phyloP scores from a whole-genome alignment of 2,113 vertebrate genomes.

The Neogobius melanostomus region DNA sequence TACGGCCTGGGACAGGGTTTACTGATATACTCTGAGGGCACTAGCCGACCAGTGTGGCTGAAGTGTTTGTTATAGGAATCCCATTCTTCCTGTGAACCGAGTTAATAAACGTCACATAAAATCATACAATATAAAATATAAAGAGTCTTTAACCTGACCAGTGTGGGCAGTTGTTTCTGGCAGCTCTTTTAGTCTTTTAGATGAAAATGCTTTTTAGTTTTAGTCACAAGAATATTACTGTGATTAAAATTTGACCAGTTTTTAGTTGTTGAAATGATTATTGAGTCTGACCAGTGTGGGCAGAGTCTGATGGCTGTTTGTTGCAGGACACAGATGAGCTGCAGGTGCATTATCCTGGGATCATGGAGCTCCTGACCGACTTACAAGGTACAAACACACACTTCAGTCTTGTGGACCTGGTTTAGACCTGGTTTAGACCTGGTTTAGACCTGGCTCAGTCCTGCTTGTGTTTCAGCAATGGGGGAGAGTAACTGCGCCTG shows the following conservation, averaged over 20 bases:
- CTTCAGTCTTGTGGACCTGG: neutral
- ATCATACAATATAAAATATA: too few species aligned
- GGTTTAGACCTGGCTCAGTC: neutral
- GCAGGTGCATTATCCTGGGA: slow-evolving; percentile 90
- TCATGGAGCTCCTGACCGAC: slow-evolving; percentile 90
- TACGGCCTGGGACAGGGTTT: slow-evolving; percentile 22
- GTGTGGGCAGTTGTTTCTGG: too few species aligned
- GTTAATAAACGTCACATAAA: too few species aligned
- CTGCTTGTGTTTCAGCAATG: slow-evolving; percentile 81
- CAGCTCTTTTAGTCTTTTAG: too few species aligned
- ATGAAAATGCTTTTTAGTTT: too few species aligned
- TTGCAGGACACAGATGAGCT: slow-evolving; percentile 91
- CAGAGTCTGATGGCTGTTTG: slow-evolving; percentile 6
- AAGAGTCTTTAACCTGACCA: too few species aligned
- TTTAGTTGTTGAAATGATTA: too few species aligned
- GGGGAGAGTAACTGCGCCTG: slow-evolving; percentile 96
- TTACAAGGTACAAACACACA: slow-evolving; percentile 82
- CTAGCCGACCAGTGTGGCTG: neutral
- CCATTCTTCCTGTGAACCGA: too few species aligned
- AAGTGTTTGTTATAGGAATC: too few species aligned
- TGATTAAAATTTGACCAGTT: too few species aligned
- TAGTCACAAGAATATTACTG: too few species aligned
- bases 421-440: neutral
- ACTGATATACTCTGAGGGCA: neutral
- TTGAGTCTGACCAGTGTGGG: too few species aligned